Conservation (phyloP, 1,140 invertebrate species). For the Sinella curviseta region DNA sequence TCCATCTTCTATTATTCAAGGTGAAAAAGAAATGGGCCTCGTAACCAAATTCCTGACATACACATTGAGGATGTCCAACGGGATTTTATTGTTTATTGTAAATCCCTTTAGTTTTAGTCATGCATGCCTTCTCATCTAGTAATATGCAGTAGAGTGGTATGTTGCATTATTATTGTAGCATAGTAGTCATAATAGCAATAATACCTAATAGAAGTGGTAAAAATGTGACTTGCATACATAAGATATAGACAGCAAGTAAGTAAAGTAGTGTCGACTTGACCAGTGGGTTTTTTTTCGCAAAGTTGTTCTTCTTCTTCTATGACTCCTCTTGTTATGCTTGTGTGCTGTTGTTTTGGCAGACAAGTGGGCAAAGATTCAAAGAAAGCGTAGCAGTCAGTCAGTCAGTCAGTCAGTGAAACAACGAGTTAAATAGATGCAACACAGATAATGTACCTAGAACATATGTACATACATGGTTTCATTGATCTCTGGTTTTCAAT, state of each 20-base stretch:
- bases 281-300: neutral
- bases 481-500: no score
- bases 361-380: neutral
- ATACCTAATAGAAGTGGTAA: no score
- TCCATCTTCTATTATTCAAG: neutral
- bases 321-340: neutral
- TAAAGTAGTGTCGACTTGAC: no score
- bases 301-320: neutral
- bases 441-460: no score
- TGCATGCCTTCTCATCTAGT: neutral
- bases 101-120: neutral
- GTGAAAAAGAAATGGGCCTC: neutral
- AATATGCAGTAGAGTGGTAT: no score
- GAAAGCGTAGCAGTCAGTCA: neutral
- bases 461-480: no score
- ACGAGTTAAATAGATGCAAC: no score
- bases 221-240: no score
- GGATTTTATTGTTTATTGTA: slow-evolving; percentile 22
- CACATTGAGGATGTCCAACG: slow-evolving; percentile 15
- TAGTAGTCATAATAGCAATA: no score
- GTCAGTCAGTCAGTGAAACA: neutral
- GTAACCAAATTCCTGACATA: slow-evolving; percentile 4
- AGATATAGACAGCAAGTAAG: no score
- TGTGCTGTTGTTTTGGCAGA: neutral
- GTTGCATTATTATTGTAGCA: no score